Percentiles rank a stretch among this genome's conserved stretches.
Evolutionary conservation across 2,888 invertebrate genomes (phyloP).

Genomic region (Pseudococcus viburni): DNA sequence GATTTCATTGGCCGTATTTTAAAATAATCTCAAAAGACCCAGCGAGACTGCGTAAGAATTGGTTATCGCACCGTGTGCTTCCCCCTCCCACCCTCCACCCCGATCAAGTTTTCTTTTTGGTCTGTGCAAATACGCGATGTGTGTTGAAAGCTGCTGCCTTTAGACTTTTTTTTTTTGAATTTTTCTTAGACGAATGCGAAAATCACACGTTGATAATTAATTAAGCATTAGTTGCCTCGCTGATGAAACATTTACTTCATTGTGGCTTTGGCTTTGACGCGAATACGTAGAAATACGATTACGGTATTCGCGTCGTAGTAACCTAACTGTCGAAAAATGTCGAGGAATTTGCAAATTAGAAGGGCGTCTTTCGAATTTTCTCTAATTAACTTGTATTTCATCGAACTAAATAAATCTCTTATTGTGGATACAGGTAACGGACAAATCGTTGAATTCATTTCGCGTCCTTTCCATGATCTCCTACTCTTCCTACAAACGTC

Average conservation of each 20-base stretch:
- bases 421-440: constrained; percentile 34
- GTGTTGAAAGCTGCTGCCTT: constrained; percentile 4
- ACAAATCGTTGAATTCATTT: constrained; percentile 46
- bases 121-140: not conserved
- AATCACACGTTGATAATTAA: not conserved
- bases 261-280: constrained; percentile 1
- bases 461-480: constrained; percentile 51
- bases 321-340: not conserved
- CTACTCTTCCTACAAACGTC: constrained; percentile 20
- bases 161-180: not conserved
- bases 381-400: not conserved
- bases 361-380: not conserved
- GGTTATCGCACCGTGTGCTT: no score
- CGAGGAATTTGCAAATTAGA: not conserved
- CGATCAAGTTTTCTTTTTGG: not conserved
- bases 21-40: no score
- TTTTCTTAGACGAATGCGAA: constrained; percentile 13
- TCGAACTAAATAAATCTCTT: not conserved
- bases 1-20: not conserved
- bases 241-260: not conserved
- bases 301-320: not conserved
- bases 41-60: no score
- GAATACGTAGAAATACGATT: not conserved
- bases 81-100: not conserved
- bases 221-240: constrained; percentile 10